Evolutionary conservation across 2,888 invertebrate genomes (phyloP), one percentile per base, ranked within the genome.

Genomic region (Dione juno): DNA sequence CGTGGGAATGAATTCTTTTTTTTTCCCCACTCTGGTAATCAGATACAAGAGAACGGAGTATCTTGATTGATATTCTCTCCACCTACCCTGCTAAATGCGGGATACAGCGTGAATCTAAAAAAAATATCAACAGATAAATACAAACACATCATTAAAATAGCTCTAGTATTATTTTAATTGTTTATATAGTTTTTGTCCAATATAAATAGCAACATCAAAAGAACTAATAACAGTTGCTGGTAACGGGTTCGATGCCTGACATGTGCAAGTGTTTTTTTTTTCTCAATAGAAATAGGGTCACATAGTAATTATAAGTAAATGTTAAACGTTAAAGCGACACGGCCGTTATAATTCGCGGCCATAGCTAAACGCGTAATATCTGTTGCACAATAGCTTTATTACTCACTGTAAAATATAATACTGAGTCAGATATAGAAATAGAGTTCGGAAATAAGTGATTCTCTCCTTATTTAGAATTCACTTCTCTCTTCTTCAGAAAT

Each of bases 381-480:
- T 19, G 14, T 72, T 72, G 70, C 67, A 69, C 69, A 72, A 72
- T 72, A 53, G 64, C 50, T 72, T 45, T 41, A 70, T 72, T 67
- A 72, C 43, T 69, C 63, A 69, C 54, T 63, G 58, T 37, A 28
- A 28, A 28, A 28, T 28, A 28, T 28, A 43, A 58, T 11, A 59
- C 37, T 72, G 69, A 72, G n/a, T 72, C 72, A 72, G 66, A 13
- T 48, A 67, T 58, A 53, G 63, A 71, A 63, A 57, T 57, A 35
- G 28, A 28, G 28, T 28, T 28, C 5, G 5, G 28, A 28, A 28
- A 28, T 28, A 28, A 5, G 5, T 28, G 3, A 28, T 28, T 28
- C 28, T 28, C 28, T 28, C 28, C 28, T 28, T 2, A 5, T 28
- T 28, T 28, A 28, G 28, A 28, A n/a, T n/a, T n/a, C n/a, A n/a